Evolutionary conservation across 2,113 vertebrate species (phyloP).

Genomic region (Melanerpes aurifrons): DNA sequence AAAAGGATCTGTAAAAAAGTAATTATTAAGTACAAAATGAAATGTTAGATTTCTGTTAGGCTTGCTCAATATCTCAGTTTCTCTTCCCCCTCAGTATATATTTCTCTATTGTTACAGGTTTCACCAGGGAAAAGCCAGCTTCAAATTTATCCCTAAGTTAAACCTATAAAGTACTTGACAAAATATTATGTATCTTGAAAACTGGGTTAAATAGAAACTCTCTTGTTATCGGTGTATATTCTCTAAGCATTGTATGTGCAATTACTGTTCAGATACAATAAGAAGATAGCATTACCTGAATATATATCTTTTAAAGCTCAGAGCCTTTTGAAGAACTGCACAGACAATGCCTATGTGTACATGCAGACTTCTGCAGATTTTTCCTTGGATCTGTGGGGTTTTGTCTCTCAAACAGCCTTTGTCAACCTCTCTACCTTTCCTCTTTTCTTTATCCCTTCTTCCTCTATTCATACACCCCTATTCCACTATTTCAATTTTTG

Average conservation of each 20-base stretch:
- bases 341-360: not conserved
- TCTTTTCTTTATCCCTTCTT: not conserved
- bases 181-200: conserved; percentile 74
- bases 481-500: not conserved
- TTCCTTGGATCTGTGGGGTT: conserved; percentile 11
- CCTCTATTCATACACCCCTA: not conserved
- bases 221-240: conserved; percentile 50
- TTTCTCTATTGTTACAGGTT: conserved; percentile 68
- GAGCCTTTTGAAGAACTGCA: conserved; percentile 45
- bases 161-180: conserved; percentile 72
- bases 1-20: conserved; percentile 72
- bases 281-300: conserved; percentile 50
- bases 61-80: conserved; percentile 67
- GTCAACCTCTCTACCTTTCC: not conserved
- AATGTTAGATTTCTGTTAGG: conserved; percentile 73
- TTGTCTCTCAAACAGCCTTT: not conserved
- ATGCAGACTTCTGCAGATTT: conserved; percentile 27
- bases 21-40: conserved; percentile 69
- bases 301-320: conserved; percentile 45
- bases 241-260: conserved; percentile 17
- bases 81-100: conserved; percentile 53
- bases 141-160: conserved; percentile 77
- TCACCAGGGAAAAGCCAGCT: conserved; percentile 70
- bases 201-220: conserved; percentile 65
- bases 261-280: conserved; percentile 33